phyloP scores from a whole-genome alignment of 2,888 invertebrate genomes.

The Xestia c-nigrum region DNA sequence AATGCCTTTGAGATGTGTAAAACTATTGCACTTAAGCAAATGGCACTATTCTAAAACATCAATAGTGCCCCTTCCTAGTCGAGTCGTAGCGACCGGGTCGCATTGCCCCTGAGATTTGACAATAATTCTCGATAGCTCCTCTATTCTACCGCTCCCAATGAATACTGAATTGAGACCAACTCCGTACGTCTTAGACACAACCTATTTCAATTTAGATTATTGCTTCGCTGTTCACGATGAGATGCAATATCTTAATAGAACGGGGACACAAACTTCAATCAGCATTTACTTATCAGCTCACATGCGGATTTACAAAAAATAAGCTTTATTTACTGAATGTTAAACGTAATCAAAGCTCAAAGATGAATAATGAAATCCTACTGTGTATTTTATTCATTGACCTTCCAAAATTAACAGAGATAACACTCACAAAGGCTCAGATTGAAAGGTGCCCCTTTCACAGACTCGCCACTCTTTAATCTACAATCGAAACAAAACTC shows the following conservation, averaged over 20 bases:
- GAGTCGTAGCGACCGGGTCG: slow-evolving; percentile 69
- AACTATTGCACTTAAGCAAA: slow-evolving; percentile 56
- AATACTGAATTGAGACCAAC: slow-evolving; percentile 85
- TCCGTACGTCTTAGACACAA: slow-evolving; percentile 79
- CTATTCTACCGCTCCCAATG: slow-evolving; percentile 85
- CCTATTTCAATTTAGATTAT: slow-evolving; percentile 89
- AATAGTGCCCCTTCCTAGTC: slow-evolving; percentile 68
- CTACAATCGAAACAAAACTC: slow-evolving; percentile 89
- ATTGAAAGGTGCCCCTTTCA: slow-evolving; percentile 86
- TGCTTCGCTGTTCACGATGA: slow-evolving; percentile 74
- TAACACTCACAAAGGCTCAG: slow-evolving; percentile 84
- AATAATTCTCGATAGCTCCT: slow-evolving; percentile 87
- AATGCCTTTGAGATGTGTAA: slow-evolving; percentile 25
- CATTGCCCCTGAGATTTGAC: slow-evolving; percentile 87
- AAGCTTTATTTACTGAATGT: slow-evolving; percentile 54
- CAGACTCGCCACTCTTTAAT: slow-evolving; percentile 88
- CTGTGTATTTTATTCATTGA: slow-evolving; percentile 87
- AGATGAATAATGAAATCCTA: slow-evolving; percentile 84
- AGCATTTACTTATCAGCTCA: slow-evolving; percentile 49
- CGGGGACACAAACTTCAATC: slow-evolving; percentile 60
- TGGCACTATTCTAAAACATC: slow-evolving; percentile 62
- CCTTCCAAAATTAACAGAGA: slow-evolving; percentile 88
- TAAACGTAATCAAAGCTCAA: slow-evolving; percentile 78
- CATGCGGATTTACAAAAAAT: slow-evolving; percentile 45
- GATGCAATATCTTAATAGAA: slow-evolving; percentile 79